Evolutionary conservation across 2,797 vertebrate species (phyloP).

Genomic region (Pithecia hirsuta): DNA sequence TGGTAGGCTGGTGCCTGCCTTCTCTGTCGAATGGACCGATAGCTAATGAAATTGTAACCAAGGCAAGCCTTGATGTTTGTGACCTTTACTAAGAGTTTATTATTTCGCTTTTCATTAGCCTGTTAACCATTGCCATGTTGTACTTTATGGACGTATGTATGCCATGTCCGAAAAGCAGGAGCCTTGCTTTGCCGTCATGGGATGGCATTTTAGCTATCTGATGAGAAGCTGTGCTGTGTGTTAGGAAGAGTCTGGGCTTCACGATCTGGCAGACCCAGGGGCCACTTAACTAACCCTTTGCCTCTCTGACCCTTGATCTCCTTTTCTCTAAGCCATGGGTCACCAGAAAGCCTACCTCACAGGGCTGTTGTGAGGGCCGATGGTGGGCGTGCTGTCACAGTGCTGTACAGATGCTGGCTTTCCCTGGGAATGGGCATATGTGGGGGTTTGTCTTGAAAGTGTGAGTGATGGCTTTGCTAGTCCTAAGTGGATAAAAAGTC

Average conservation of each 20-base stretch:
- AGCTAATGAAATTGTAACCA: not conserved
- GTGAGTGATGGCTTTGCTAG: not conserved
- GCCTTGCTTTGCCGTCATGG: not conserved
- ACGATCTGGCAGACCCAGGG: not conserved
- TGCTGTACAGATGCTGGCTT: not conserved
- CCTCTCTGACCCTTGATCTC: not conserved
- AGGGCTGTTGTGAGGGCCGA: conserved; percentile 14
- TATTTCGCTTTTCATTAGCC: not conserved
- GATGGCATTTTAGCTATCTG: not conserved
- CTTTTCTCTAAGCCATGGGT: not conserved
- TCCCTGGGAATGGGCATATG: not conserved
- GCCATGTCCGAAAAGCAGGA: not conserved
- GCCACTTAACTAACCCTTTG: rapidly evolving
- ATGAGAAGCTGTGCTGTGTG: not conserved
- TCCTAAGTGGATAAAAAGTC: not conserved
- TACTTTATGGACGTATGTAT: not conserved
- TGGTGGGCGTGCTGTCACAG: rapidly evolving
- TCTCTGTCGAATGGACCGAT: not conserved
- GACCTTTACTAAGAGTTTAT: not conserved
- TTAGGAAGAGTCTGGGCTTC: not conserved
- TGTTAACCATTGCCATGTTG: not conserved
- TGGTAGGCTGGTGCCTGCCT: not conserved
- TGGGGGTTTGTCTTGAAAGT: not conserved
- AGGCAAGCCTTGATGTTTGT: not conserved
- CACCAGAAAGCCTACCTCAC: not conserved